Base-by-base conservation (phyloP, 2,888 invertebrate genomes). In the Crepidodera aurea region DNA sequence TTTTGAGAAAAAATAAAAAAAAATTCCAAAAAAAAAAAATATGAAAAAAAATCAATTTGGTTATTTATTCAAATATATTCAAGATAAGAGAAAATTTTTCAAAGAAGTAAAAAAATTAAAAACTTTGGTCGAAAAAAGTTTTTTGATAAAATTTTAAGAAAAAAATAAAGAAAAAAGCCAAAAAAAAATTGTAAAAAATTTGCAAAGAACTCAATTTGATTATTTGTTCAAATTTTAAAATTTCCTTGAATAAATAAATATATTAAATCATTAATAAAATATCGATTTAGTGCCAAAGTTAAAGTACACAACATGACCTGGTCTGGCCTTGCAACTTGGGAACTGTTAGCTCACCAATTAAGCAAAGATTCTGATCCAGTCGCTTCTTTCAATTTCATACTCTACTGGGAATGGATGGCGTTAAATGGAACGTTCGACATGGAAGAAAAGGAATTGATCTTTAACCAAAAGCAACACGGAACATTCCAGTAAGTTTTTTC, bases 241-340 rank as follows among this genome's bases (percentile, higher is more conserved):
- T 22, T 22, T 22, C 6, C 22, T 22, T 4, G 6, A 4, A 22
- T 2, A 4, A 22, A 4, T 4, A 22, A 2, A 22, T 22, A 22
- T 6, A 22, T 4, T 22, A 22, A 22, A 4, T 22, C 2, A 4
- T 22, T 6, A 22, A 22, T 12, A 4, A 12, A 48, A 15, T 27
- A 27, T 32, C n/a, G n/a, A 19, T 57, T 13, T 18, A 57, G 57
- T 1, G 57, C 50, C 13, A 7, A 37, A 13, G 15, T 50, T 10
- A 18, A 25, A 4, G 16, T 57, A 5, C 16, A 25, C 39, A 27
- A 57, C n/a, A 22, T 57, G 1, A 1, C 1, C 10, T 58, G 50
- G 58, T 16, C n/a, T n/a, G 51, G 51, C 10, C 18, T 59, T 34
- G 16, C 59, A 2, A 1, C 32, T 0, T 59, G 59, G 59, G 34